These are phyloP conservation scores for Gymnogyps californianus DNA, from an alignment of 2,113 vertebrate genomes.

Conservation along the genomic window DNA sequence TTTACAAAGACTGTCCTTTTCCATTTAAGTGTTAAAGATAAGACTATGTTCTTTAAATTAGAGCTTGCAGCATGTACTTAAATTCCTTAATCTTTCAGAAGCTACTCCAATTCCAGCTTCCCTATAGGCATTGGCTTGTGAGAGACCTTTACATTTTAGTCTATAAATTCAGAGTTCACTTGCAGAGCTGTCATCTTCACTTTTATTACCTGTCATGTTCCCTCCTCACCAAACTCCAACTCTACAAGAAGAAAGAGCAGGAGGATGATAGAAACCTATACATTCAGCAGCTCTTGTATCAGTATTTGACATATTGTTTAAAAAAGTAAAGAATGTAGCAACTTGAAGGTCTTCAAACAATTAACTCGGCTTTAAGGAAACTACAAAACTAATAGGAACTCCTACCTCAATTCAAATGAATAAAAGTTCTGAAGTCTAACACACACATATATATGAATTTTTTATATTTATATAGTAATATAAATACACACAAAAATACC, in stretches of 20 bases:
- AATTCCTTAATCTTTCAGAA: slow-evolving; percentile 23
- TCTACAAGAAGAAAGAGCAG: background rate
- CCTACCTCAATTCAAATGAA: background rate
- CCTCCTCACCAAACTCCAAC: background rate
- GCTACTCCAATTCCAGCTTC: background rate
- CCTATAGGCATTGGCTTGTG: background rate
- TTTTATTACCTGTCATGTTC: background rate
- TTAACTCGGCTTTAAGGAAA: background rate
- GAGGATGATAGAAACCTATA: background rate
- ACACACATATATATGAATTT: rapidly evolving
- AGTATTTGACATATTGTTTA: background rate
- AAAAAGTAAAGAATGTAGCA: background rate
- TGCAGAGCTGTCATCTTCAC: background rate
- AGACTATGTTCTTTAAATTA: background rate
- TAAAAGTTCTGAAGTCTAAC: background rate
- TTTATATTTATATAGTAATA: background rate
- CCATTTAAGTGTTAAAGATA: background rate
- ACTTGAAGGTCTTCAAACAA: background rate
- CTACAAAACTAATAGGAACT: background rate
- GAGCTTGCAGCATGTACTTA: background rate
- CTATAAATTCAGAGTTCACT: background rate
- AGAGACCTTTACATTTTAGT: background rate
- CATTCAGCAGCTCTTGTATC: background rate
- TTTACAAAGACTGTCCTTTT: background rate
- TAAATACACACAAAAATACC: background rate